These are phyloP conservation scores for Liodrosophila aerea DNA, from an alignment of 2,888 invertebrate genomes.

Conservation along the genomic window DNA sequence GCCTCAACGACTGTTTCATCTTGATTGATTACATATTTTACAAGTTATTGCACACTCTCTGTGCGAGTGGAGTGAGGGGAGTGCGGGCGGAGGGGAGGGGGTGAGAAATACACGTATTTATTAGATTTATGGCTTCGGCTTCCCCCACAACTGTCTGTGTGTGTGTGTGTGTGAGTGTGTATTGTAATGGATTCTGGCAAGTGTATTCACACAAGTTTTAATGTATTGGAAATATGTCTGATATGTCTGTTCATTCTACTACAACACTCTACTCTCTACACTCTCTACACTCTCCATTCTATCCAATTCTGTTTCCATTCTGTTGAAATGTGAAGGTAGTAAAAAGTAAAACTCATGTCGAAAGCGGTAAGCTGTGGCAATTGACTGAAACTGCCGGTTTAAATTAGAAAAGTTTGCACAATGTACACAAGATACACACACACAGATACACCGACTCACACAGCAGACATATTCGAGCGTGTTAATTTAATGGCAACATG, in stretches of 20 bases:
- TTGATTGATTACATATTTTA: slow-evolving; percentile 77
- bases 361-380: slow-evolving; percentile 77
- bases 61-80: background rate
- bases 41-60: slow-evolving; percentile 75
- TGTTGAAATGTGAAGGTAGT: slow-evolving; percentile 54
- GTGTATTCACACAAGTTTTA: slow-evolving; percentile 77
- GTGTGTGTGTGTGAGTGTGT: slow-evolving; percentile 42
- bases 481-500: slow-evolving; percentile 74
- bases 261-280: background rate
- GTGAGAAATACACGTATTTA: slow-evolving; percentile 68
- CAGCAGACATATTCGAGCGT: slow-evolving; percentile 58
- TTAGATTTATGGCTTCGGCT: slow-evolving; percentile 74
- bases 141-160: slow-evolving; percentile 40
- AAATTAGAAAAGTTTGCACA: slow-evolving; percentile 75
- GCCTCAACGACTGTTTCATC: slow-evolving; percentile 77
- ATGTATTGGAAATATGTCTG: slow-evolving; percentile 72
- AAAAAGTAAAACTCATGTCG: slow-evolving; percentile 76
- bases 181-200: slow-evolving; percentile 69
- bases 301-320: slow-evolving; percentile 1
- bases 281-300: background rate
- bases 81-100: slow-evolving; percentile 15
- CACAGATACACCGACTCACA: slow-evolving; percentile 13
- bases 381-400: slow-evolving; percentile 77
- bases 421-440: slow-evolving; percentile 51
- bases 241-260: slow-evolving; percentile 24